Base-by-base conservation (phyloP, 92 coral and sea anemone species). In the Parazoanthus darwini region DNA sequence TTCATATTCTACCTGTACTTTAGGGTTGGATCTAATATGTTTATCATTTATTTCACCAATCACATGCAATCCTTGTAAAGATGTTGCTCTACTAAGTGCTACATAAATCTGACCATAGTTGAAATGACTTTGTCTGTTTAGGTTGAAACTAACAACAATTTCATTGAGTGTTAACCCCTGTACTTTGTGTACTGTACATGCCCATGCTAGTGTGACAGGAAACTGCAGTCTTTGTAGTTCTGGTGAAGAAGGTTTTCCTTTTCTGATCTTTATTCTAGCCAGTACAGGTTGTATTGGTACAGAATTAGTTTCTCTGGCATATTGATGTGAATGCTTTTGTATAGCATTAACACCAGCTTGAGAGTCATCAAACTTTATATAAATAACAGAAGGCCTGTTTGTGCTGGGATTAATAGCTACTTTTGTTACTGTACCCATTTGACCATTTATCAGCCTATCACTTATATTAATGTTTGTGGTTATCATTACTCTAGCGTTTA, bases 121-220 rank as follows among this genome's bases (percentile, higher is more conserved):
- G n/a, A 44, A 94, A 94, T 79, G 54, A 1, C 36, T 92, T 87
- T 94, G 97, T 46, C 74, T 92, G 13, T 25, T 25, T 82, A 94
- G 78, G 2, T 88, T 90, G 75, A 86, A 82, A 79, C 92, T 29
- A 29, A 94, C 92, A 81, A 92, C 50, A 6, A 89, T 51, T 73
- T 81, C 51, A 18, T n/a, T n/a, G n/a, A 94, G 75, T 15, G 95
- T 75, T 29, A 87, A 77, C 59, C 91, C 96, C 79, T 94, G 96
- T 0, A 92, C 96, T 88, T 92, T 94, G 70, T 93, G 94, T 5
- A 94, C 68, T 3, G 79, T 94, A 88, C 85, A 74, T n/a, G 93
- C 95, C 92, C 92, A 94, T 35, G 97, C 94, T 29, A 92, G 72
- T 46, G 93, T 94, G 22, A 94, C 22, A 48, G 96, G 93, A 86